These are phyloP conservation scores for Andrena dorsata DNA, from an alignment of 2,888 invertebrate genomes.

Conservation along the genomic window DNA sequence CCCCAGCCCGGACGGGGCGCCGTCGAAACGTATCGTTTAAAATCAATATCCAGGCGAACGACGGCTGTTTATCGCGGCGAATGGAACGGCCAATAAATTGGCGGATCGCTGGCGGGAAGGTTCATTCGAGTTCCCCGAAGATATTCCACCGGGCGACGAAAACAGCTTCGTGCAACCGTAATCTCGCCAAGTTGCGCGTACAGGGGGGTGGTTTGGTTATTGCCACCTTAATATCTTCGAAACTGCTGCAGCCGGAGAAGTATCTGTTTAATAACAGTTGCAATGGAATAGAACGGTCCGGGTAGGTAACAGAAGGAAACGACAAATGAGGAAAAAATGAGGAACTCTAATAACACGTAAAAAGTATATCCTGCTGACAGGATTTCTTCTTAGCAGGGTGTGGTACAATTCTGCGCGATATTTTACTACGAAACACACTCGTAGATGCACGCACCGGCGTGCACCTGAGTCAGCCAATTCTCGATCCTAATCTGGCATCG, in stretches of 20 bases:
- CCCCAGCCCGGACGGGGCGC: neutral
- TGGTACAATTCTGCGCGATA: no score
- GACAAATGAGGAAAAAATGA: neutral
- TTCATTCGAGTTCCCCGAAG: slow-evolving; percentile 38
- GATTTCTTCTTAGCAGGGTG: no score
- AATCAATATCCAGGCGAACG: slow-evolving; percentile 40
- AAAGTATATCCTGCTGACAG: no score
- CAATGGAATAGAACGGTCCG: neutral
- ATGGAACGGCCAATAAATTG: slow-evolving; percentile 47
- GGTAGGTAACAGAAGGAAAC: neutral
- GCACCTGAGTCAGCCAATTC: neutral
- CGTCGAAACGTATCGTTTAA: slow-evolving; percentile 16
- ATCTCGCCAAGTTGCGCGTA: slow-evolving; percentile 34
- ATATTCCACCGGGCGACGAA: slow-evolving; percentile 24
- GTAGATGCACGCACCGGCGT: neutral
- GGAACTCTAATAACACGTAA: neutral
- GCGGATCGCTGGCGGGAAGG: slow-evolving; percentile 13
- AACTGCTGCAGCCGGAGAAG: neutral
- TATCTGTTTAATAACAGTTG: slow-evolving; percentile 17
- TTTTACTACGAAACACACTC: no score
- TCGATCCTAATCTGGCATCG: slow-evolving; percentile 62
- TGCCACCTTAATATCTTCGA: slow-evolving; percentile 22
- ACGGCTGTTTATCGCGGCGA: slow-evolving; percentile 32
- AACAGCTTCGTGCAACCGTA: slow-evolving; percentile 37
- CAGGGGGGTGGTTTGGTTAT: neutral